Percentiles rank a stretch among this genome's conserved stretches.
Evolutionary conservation across 2,888 invertebrate species (phyloP).

Genomic region (Mythimna albipuncta): DNA sequence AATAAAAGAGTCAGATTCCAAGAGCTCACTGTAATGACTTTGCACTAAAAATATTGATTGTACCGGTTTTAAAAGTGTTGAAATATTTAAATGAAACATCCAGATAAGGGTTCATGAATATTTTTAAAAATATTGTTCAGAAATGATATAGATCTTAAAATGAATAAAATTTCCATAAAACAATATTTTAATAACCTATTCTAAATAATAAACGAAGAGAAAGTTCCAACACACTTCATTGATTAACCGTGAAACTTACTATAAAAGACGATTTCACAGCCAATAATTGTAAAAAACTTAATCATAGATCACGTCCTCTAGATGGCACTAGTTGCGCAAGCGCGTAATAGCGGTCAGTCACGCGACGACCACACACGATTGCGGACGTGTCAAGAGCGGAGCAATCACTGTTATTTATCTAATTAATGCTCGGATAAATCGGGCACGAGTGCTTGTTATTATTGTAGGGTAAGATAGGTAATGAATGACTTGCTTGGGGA

Average conservation of each 20-base stretch:
- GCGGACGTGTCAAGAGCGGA: conserved; percentile 73
- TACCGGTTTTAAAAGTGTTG: neutral
- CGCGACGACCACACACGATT: conserved; percentile 84
- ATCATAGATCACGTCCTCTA: conserved; percentile 70
- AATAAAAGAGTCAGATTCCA: conserved; percentile 33
- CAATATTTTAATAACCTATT: conserved; percentile 13
- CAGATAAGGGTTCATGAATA: neutral
- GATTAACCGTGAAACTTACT: conserved; percentile 48
- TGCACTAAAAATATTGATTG: conserved; percentile 3
- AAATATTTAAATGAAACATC: neutral
- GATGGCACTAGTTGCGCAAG: conserved; percentile 75
- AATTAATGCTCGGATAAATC: conserved; percentile 71
- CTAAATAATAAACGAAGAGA: conserved; percentile 39
- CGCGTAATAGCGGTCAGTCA: conserved; percentile 80
- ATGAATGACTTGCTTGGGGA: conserved; percentile 22
- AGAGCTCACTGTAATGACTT: conserved; percentile 36
- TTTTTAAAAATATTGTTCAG: neutral
- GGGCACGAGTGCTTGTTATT: conserved; percentile 53
- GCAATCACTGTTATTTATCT: conserved; percentile 79
- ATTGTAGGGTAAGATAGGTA: conserved; percentile 48
- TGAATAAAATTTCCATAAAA: conserved; percentile 33
- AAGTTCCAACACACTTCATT: conserved; percentile 44
- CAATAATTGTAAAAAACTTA: conserved; percentile 61
- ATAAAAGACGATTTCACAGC: conserved; percentile 66
- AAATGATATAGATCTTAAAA: neutral